These are phyloP conservation scores for Puffinus mauretanicus DNA, from an alignment of 2,113 vertebrate genomes.

Conservation along the genomic window DNA sequence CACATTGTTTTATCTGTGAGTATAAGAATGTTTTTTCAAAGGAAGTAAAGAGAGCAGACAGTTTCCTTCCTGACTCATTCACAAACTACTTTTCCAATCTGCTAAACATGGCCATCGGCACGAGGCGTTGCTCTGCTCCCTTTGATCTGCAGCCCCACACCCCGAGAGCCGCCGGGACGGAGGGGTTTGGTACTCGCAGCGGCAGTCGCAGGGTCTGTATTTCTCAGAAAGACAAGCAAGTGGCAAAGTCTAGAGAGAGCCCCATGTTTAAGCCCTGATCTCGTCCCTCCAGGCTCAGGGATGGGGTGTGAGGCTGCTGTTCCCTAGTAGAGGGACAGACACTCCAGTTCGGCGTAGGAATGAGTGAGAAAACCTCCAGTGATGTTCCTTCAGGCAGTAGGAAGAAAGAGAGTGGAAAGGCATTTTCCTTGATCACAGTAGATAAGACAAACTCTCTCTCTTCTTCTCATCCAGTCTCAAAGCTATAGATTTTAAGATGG, in stretches of 20 bases:
- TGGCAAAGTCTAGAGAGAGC: not conserved
- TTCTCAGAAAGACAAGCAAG: not conserved
- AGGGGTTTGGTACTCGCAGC: not conserved
- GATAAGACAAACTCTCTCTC: not conserved
- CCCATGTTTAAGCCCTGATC: not conserved
- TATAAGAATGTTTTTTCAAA: constrained; percentile 76
- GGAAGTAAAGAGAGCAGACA: constrained; percentile 92
- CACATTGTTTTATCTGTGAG: constrained; percentile 77
- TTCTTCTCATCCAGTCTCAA: not conserved
- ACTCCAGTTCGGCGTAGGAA: not conserved
- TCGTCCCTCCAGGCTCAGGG: not conserved
- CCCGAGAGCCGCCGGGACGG: accelerated
- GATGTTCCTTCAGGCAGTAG: not conserved
- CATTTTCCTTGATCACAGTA: not conserved
- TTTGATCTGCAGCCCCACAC: constrained; percentile 43
- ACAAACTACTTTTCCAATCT: constrained; percentile 64
- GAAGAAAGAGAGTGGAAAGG: not conserved
- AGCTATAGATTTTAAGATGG: not conserved
- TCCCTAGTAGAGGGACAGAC: not conserved
- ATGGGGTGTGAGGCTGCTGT: not conserved
- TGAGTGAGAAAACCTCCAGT: not conserved
- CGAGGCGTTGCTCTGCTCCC: not conserved
- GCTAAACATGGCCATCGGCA: constrained; percentile 53
- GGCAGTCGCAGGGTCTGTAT: accelerated
- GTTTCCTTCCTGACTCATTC: constrained; percentile 89